A percentile compares a stretch with the other conserved stretches of the same genome.
Evolutionary conservation across 2,797 vertebrate genomes (phyloP).

Genomic region (Falco naumanni): DNA sequence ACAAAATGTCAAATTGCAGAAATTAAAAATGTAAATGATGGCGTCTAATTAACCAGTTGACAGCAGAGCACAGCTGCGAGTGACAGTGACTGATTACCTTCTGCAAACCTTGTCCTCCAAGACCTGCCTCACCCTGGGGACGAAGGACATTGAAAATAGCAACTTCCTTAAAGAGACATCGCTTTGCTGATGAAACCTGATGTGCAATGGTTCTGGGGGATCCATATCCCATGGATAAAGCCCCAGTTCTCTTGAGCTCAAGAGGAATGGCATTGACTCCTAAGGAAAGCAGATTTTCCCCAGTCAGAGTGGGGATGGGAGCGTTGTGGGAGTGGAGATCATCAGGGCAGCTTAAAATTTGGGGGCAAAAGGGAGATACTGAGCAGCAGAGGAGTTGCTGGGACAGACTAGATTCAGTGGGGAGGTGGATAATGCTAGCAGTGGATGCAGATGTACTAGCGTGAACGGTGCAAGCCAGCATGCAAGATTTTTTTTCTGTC

Average conservation of each 20-base stretch:
- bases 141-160: slow-evolving; percentile 50
- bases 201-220: background rate
- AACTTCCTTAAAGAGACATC: slow-evolving; percentile 54
- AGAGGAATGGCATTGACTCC: background rate
- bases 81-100: slow-evolving; percentile 95
- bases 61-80: slow-evolving; percentile 89
- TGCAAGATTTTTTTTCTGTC: background rate
- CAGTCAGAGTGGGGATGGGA: background rate
- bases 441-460: background rate
- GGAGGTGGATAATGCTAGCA: background rate
- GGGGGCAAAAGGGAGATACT: background rate
- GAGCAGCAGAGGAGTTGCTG: background rate
- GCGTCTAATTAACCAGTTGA: slow-evolving; percentile 93
- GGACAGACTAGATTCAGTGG: background rate
- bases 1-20: slow-evolving; percentile 86
- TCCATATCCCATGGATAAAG: background rate
- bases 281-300: background rate
- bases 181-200: background rate
- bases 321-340: no score
- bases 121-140: slow-evolving; percentile 53
- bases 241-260: no score
- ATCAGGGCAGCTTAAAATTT: background rate
- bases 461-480: background rate
- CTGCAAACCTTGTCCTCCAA: slow-evolving; percentile 75
- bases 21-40: slow-evolving; percentile 98